phyloP scores from a whole-genome alignment of 2,113 vertebrate genomes.

The Alethe castanea region DNA sequence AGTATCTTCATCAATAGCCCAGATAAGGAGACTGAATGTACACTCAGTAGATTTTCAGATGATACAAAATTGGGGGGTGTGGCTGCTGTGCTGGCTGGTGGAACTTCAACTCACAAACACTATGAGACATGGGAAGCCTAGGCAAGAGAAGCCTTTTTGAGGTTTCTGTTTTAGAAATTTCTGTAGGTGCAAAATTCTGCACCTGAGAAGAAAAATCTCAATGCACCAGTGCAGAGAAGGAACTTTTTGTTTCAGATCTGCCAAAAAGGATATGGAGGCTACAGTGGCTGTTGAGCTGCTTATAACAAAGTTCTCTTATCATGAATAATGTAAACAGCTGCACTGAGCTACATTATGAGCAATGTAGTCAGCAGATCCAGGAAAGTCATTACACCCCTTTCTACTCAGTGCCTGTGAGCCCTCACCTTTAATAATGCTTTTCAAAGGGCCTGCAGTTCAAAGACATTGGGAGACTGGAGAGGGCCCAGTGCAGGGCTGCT shows the following conservation, averaged over 20 bases:
- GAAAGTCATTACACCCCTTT: background rate
- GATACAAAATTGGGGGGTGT: background rate
- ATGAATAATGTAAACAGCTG: background rate
- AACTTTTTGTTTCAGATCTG: background rate
- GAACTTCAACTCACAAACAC: background rate
- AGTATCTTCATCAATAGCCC: background rate
- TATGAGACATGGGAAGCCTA: background rate
- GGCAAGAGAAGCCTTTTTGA: background rate
- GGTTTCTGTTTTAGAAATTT: background rate
- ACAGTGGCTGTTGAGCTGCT: background rate
- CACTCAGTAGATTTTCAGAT: background rate
- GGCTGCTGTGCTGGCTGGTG: background rate
- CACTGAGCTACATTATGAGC: background rate
- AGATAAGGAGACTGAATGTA: background rate
- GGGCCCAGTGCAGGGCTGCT: background rate
- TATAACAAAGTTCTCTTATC: background rate
- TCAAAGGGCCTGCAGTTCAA: background rate
- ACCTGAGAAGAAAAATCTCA: background rate
- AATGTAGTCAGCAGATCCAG: background rate
- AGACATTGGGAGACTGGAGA: background rate
- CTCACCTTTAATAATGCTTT: background rate
- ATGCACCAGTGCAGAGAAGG: background rate
- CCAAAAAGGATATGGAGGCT: background rate
- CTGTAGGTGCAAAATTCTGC: background rate
- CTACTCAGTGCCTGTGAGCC: background rate